These are phyloP conservation scores for Proteles cristata DNA, from an alignment of 2,113 vertebrate species.

Conservation along the genomic window DNA sequence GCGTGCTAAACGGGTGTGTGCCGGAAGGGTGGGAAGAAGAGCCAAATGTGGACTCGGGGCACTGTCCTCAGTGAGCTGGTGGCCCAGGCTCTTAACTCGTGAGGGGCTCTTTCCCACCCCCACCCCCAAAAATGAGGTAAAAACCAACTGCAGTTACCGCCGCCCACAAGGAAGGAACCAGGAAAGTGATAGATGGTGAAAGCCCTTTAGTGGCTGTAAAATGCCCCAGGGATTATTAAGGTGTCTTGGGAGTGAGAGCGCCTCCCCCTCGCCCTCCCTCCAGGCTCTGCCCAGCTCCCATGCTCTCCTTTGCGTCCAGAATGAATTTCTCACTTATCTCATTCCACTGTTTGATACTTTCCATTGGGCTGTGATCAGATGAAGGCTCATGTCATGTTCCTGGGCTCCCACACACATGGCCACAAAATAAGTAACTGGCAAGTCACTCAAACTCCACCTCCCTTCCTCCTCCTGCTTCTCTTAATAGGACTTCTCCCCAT, in stretches of 20 bases:
- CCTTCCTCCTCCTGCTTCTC: not conserved
- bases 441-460: not conserved
- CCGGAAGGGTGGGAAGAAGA: no score
- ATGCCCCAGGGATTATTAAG: not conserved
- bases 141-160: no score
- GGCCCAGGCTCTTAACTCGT: not conserved
- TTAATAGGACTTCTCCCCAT: not conserved
- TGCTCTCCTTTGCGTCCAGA: not conserved
- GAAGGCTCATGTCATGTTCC: not conserved
- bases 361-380: not conserved
- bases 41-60: no score
- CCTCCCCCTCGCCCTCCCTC: no score
- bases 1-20: no score
- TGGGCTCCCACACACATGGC: not conserved
- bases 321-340: not conserved
- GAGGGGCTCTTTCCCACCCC: no score
- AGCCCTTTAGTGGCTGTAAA: not conserved
- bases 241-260: not conserved
- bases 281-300: not conserved
- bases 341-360: not conserved
- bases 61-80: not conserved
- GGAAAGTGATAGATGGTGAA: not conserved
- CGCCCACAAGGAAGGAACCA: not conserved
- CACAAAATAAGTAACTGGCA: not conserved
- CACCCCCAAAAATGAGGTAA: not conserved